Evolutionary conservation across 2,888 invertebrate species (phyloP).

Genomic region (Argyresthia goedartella): DNA sequence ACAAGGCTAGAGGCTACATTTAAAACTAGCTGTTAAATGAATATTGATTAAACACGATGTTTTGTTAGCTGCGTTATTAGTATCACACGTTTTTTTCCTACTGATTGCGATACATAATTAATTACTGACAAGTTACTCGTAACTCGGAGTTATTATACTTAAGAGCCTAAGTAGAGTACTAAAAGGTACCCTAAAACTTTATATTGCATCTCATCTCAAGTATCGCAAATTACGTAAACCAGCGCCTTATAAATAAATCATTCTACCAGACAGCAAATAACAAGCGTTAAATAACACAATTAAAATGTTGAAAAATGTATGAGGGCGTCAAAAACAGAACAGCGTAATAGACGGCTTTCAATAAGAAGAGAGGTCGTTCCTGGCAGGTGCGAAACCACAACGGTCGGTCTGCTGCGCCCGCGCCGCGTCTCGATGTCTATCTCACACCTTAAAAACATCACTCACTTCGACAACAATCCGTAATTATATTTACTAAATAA

Average conservation of each 20-base stretch:
- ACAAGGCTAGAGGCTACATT: conserved; percentile 4
- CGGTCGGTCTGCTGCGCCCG: conserved; percentile 12
- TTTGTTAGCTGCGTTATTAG: background rate
- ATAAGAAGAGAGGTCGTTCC: conserved; percentile 10
- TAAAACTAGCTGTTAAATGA: conserved; percentile 14
- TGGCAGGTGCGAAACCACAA: conserved; percentile 18
- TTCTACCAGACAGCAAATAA: conserved; percentile 27
- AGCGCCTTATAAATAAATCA: conserved; percentile 23
- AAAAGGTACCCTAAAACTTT: too few species aligned
- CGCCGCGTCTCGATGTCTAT: conserved; percentile 32
- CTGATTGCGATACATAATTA: too few species aligned
- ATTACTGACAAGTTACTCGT: too few species aligned
- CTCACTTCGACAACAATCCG: conserved; percentile 42
- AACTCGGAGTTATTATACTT: too few species aligned
- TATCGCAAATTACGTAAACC: too few species aligned
- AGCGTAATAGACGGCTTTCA: conserved; percentile 45
- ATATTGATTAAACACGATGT: conserved; percentile 15
- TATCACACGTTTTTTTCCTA: too few species aligned
- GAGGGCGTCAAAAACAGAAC: conserved; percentile 46
- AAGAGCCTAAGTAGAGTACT: too few species aligned
- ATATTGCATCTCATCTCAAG: too few species aligned
- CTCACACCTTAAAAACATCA: conserved; percentile 47
- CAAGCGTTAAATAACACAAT: conserved; percentile 54
- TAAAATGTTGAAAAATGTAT: conserved; percentile 46
- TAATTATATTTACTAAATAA: conserved; percentile 50